Evolutionary conservation across 2,888 invertebrate species (phyloP), one percentile per base, ranked within the genome.

Genomic region (Cabera pusaria): DNA sequence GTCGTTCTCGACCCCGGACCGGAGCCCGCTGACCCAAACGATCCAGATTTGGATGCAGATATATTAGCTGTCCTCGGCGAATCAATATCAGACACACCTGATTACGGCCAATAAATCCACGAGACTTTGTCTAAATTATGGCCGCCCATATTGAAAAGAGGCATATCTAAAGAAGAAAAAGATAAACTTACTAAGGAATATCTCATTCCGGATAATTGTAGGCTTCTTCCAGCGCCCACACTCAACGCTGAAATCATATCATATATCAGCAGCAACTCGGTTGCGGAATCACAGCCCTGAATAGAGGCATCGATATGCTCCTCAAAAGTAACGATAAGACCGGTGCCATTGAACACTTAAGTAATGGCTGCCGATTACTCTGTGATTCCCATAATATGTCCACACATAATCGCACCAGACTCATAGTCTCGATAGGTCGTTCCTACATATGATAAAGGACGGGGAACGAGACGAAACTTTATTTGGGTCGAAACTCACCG

Each of bases 391-490:
- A 29, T 11, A 6, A 29, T 14, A 3, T 6, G 7, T 10, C 14
- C 3, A 25, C 25, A 1, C 25, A 25, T 2, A 16, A 4, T 21
- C 7, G 29, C 7, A 29, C 10, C n/a, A 29, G 8, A n/a, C n/a
- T 25, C 6, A 4, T 27, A 31, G 42, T 4, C 19, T 39, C 2
- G 44, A 31, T 2, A 49, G 42, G 23, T n/a, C 32, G 1, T 42
- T 45, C n/a, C 8, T 42, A 3, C 39, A 26, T 3, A 9, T 40
- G 4, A 42, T 49, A 5, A 35, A 45, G 3, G 39, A 44, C 1
- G 23, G 9, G 1, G 39, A 42, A 28, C 18, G 36, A 7, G 43
- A 49, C n/a, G 41, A 44, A 6, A 36, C 33, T 1, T 18, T 49
- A 2, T 42, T 41, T 7, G 41, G 40, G 5, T n/a, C 10, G 14